phyloP scores from a whole-genome alignment of 2,888 invertebrate species.

The Nymphalis c-album region DNA sequence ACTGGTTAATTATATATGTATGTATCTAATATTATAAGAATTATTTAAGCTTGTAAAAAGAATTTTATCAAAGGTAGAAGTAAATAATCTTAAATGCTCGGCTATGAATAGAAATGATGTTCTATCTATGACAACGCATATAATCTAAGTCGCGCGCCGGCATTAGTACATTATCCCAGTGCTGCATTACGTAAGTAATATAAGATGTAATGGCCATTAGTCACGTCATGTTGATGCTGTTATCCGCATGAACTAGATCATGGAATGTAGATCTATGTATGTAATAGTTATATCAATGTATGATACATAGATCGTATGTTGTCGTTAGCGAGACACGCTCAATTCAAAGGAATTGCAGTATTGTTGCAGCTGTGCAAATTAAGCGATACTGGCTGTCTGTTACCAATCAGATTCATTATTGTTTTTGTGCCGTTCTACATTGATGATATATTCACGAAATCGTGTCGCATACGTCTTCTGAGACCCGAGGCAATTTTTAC shows the following conservation, averaged over 20 bases:
- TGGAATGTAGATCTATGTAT: constrained; percentile 32
- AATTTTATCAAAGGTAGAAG: too few species aligned
- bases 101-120: background rate
- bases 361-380: constrained; percentile 17
- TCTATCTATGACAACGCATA: background rate
- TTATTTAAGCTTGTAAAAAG: too few species aligned
- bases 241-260: constrained; percentile 32
- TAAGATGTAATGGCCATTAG: constrained; percentile 30
- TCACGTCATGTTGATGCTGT: constrained; percentile 28
- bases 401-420: background rate
- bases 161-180: constrained; percentile 14
- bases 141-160: constrained; percentile 7
- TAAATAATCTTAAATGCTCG: too few species aligned
- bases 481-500: too few species aligned
- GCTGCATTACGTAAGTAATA: constrained; percentile 22
- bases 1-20: too few species aligned
- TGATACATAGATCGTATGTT: constrained; percentile 22
- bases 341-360: constrained; percentile 17
- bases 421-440: background rate
- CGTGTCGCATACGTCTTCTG: too few species aligned
- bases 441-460: background rate
- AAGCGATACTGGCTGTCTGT: constrained; percentile 2
- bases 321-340: constrained; percentile 17
- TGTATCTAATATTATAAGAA: too few species aligned
- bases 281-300: constrained; percentile 18